phyloP scores from a whole-genome alignment of 2,113 vertebrate genomes.

The Sarotherodon lohbergeri region DNA sequence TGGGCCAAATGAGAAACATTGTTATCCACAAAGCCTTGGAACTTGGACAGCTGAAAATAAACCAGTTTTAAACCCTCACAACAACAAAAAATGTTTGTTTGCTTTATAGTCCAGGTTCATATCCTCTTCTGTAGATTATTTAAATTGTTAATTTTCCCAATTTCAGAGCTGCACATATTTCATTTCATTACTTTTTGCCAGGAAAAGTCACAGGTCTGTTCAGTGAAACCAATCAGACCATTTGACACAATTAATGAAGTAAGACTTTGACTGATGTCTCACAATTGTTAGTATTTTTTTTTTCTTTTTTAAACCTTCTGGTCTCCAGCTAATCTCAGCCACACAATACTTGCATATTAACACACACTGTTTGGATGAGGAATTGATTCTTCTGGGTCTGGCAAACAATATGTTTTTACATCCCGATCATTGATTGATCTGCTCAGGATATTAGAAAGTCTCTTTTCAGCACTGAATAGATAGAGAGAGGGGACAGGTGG shows the following conservation, averaged over 20 bases:
- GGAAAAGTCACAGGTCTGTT: background rate
- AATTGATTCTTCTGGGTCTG: background rate
- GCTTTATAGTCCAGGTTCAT: background rate
- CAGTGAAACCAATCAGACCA: background rate
- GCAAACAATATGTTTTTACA: background rate
- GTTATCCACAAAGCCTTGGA: background rate
- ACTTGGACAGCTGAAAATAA: background rate
- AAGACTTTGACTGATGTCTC: background rate
- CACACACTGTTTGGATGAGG: background rate
- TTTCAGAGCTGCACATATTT: background rate
- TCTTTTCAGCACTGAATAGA: background rate
- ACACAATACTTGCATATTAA: background rate
- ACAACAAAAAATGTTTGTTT: background rate
- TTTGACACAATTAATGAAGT: background rate
- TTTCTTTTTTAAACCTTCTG: background rate
- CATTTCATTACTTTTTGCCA: background rate
- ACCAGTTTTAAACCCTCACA: background rate
- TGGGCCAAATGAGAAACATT: background rate
- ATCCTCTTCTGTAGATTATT: background rate
- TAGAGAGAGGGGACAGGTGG: slow-evolving; percentile 5
- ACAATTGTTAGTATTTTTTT: background rate
- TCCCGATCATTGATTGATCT: background rate
- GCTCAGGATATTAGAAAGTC: background rate
- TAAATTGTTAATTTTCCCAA: background rate
- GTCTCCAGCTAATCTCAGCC: background rate